Evolutionary conservation across 2,797 vertebrate genomes (phyloP).

Genomic region (Hyperoplus lanceolatus): DNA sequence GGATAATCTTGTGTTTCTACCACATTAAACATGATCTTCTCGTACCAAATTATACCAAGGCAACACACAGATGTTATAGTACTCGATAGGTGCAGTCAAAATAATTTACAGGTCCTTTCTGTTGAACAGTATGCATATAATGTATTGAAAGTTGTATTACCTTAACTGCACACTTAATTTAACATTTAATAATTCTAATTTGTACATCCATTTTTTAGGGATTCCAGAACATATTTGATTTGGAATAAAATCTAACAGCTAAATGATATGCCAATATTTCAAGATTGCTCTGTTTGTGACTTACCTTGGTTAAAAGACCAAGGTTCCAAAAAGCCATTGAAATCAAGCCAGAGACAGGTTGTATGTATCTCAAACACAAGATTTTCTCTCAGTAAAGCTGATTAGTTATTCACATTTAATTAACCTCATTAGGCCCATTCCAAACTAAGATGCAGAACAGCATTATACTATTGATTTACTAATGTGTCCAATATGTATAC

Average conservation of each 20-base stretch:
- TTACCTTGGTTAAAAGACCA: not conserved
- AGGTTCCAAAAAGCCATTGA: conserved; percentile 40
- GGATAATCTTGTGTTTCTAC: conserved; percentile 23
- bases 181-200: not conserved
- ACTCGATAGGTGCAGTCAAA: not conserved
- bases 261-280: not conserved
- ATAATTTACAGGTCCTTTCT: not conserved
- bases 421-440: conserved; percentile 66
- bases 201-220: not conserved
- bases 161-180: not conserved
- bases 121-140: not conserved
- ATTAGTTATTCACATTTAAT: conserved; percentile 68
- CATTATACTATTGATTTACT: conserved; percentile 66
- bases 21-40: conserved; percentile 6
- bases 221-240: not conserved
- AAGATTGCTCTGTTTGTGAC: not conserved
- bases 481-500: conserved; percentile 51
- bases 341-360: conserved; percentile 28
- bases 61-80: not conserved
- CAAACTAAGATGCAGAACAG: conserved; percentile 53
- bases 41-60: conserved; percentile 6
- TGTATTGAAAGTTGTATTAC: not conserved
- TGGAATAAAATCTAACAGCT: not conserved
- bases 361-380: conserved; percentile 49
- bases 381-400: conserved; percentile 50